Evolutionary conservation across 2,797 vertebrate genomes (phyloP).

Genomic region (Acridotheres tristis): DNA sequence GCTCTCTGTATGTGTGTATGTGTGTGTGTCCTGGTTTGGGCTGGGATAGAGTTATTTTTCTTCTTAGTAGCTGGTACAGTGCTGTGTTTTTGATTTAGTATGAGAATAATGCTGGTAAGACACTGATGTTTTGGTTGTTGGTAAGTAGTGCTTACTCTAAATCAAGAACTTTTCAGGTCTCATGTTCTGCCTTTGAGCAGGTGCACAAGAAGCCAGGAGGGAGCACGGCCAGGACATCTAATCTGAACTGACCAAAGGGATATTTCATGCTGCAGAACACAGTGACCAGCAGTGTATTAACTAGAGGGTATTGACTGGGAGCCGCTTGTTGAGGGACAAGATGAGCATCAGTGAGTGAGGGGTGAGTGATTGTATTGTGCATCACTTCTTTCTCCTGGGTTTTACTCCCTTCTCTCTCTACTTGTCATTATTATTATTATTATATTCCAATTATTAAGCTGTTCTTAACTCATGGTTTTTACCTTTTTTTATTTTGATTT

Average conservation of each 20-base stretch:
- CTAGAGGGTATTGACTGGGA: not conserved
- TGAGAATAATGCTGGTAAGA: not conserved
- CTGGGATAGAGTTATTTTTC: not conserved
- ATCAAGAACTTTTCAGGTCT: not conserved
- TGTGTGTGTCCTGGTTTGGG: not conserved
- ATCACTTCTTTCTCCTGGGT: not conserved
- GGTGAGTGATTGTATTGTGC: no score
- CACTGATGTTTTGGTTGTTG: not conserved
- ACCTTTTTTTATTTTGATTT: not conserved
- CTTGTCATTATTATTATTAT: not conserved
- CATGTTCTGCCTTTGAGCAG: not conserved
- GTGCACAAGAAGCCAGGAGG: not conserved
- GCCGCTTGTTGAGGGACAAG: accelerated
- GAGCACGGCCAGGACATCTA: not conserved
- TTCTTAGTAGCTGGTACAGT: not conserved
- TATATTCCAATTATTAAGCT: not conserved
- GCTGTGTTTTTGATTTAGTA: not conserved
- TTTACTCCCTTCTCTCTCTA: not conserved
- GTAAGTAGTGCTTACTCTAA: not conserved
- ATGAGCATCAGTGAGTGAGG: not conserved
- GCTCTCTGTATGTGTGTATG: not conserved
- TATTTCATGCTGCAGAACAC: not conserved
- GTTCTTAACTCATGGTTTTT: not conserved
- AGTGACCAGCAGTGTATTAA: not conserved
- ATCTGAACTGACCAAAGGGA: not conserved